phyloP scores from a whole-genome alignment of 2,888 invertebrate genomes.

The Chrysotoxum bicinctum region DNA sequence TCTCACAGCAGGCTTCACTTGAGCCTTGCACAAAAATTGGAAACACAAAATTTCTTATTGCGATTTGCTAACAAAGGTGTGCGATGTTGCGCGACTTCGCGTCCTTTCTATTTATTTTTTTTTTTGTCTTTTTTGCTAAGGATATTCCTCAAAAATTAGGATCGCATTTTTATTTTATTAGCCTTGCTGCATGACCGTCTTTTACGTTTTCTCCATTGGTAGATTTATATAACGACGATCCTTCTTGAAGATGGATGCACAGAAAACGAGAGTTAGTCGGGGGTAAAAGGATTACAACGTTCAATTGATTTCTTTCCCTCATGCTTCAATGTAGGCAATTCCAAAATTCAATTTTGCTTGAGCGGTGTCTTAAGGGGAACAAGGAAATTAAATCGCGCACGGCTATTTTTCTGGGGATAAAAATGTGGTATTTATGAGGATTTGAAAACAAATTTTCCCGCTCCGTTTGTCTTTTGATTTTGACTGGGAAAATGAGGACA shows the following conservation, averaged over 20 bases:
- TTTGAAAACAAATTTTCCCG: not conserved
- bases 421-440: constrained; percentile 50
- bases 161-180: constrained; percentile 59
- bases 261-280: constrained; percentile 15
- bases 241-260: not conserved
- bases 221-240: constrained; percentile 9
- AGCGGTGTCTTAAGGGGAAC: constrained; percentile 28
- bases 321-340: constrained; percentile 11
- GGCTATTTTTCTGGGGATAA: constrained; percentile 44
- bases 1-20: constrained; percentile 45
- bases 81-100: constrained; percentile 61
- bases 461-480: not conserved
- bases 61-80: constrained; percentile 43
- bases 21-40: not conserved
- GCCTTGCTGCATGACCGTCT: constrained; percentile 48
- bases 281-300: constrained; percentile 61
- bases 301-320: not conserved
- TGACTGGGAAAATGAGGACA: not conserved
- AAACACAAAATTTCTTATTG: constrained; percentile 28
- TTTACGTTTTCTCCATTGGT: constrained; percentile 24
- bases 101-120: constrained; percentile 43
- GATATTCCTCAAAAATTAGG: constrained; percentile 65
- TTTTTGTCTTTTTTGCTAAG: constrained; percentile 8
- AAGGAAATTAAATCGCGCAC: constrained; percentile 38
- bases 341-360: constrained; percentile 37